Base-by-base conservation (phyloP, 2,888 invertebrate genomes). In the Ashinkailepas kermadecensis region DNA sequence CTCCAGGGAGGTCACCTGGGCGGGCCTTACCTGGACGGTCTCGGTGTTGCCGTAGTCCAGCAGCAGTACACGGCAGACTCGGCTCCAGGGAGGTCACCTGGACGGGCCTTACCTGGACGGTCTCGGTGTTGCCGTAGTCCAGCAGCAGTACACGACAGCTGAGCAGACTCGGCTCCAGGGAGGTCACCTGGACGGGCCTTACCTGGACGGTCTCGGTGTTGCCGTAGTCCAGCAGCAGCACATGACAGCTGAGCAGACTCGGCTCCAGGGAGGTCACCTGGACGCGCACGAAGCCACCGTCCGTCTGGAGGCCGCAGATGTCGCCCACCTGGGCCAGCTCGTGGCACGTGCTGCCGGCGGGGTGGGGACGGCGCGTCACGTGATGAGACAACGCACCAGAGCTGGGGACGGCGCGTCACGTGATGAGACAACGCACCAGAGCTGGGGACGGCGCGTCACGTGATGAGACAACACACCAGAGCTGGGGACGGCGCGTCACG, bases 201-300 rank as follows among this genome's bases (percentile, higher is more conserved):
- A 21, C 82, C 82, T 57, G 81, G 9, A 54, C 54, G 0, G 54
- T 58, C 57, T 74, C 78, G 13, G 25, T 15, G 58, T 21, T 58
- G 79, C 79, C 79, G 58, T 25, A 58, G 79, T 79, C 79, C 23
- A 79, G 4, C 23, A 79, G 79, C 23, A 58, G 58, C 7, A 81
- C 83, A 74, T n/a, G 13, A 82, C 39, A 81, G 78, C 21, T 67
- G 62, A 13, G 81, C 57, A 78, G 80, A 57, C 64, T 18, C 65
- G 57, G 13, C 59, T 58, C 78, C 57, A 65, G 56, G 59, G 65
- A 15, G 80, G 78, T 39, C 58, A 39, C 67, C 58, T n/a, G 67
- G 64, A 54, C 78, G 67, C 25, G 62, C 82, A 65, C 64, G n/a
- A 82, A 81, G 21, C 70, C 81, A 62, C 80, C 82, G 74, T 78